A percentile compares a stretch with the other conserved stretches of the same genome.
Evolutionary conservation across 2,888 invertebrate genomes (phyloP).

Genomic region (Temnothorax rugatulus): DNA sequence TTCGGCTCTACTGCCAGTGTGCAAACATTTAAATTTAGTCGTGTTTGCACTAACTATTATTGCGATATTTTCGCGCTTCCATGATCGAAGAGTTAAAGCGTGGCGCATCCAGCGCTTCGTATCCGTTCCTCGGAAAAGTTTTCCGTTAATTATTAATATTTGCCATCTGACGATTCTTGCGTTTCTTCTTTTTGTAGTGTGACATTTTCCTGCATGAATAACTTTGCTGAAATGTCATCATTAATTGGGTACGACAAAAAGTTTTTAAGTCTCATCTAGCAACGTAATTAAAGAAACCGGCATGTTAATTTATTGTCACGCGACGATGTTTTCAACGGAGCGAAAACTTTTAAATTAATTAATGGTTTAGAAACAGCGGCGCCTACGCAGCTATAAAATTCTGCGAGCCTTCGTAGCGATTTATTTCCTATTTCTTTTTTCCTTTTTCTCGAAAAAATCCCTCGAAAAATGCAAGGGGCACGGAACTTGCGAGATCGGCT

Average conservation of each 20-base stretch:
- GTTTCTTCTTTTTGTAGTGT: not conserved
- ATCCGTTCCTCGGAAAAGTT: conserved; percentile 26
- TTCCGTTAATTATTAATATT: conserved; percentile 56
- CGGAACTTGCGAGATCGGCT: not conserved
- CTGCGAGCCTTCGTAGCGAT: no score
- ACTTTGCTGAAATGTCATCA: not conserved
- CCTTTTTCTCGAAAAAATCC: not conserved
- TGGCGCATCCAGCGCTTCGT: conserved; percentile 29
- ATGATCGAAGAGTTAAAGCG: conserved; percentile 34
- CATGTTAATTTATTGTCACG: not conserved
- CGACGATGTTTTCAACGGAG: not conserved
- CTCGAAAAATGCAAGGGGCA: not conserved
- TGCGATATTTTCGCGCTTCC: conserved; percentile 60
- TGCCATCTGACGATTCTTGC: conserved; percentile 29
- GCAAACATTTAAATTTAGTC: conserved; percentile 65
- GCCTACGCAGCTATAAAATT: not conserved
- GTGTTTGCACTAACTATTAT: conserved; percentile 67
- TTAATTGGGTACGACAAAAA: not conserved
- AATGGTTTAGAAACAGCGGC: not conserved
- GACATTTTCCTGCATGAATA: not conserved
- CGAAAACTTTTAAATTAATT: conserved; percentile 1
- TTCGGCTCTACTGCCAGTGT: conserved; percentile 51
- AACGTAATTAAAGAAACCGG: conserved; percentile 9
- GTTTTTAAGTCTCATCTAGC: not conserved
- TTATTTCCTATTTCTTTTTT: not conserved